Evolutionary conservation across 2,888 invertebrate genomes (phyloP), one percentile per base, ranked within the genome.

Genomic region (Atrina japonica): DNA sequence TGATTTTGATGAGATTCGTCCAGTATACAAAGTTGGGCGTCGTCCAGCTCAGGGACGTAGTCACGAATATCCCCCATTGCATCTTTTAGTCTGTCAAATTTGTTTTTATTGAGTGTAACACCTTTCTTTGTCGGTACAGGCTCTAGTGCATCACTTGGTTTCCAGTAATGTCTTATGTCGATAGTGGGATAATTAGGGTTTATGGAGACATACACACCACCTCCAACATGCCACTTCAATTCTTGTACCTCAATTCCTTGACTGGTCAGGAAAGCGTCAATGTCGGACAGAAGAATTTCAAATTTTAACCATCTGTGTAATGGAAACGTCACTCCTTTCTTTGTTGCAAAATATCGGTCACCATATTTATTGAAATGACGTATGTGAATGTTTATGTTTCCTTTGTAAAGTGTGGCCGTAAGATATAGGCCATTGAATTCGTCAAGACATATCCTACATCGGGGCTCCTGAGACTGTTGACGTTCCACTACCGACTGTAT

Each of bases 161-260:
- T 53, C 53, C 53, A 64, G 27, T 25, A 53, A 25, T 64, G 53
- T 53, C 64, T 21, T 18, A 64, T 64, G 29, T 64, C 55, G 6
- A 64, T 47, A 7, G 47, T 47, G n/a, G 60, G 29, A 27, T 47
- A 47, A 2, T 23, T 30, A 11, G 41, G 29, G 29, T 30, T 56
- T 9, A 43, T 18, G 21, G 55, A 43, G 18, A 56, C 66, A 23
- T 47, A 56, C 14, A 66, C 66, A 18, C 52, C 52, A 14, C 63
- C 52, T 2, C 66, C 66, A 2, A 55, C 27, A n/a, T n/a, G n/a
- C n/a, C n/a, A n/a, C n/a, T n/a, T n/a, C n/a, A n/a, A n/a, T n/a
- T n/a, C n/a, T n/a, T 45, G 25, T 27, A 52, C 14, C 35, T 63
- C 52, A 7, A 52, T 41, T 6, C 35, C 40, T n/a, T 11, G 29